These are phyloP conservation scores for Poicephalus gulielmi DNA, from an alignment of 2,113 vertebrate genomes.

Conservation along the genomic window DNA sequence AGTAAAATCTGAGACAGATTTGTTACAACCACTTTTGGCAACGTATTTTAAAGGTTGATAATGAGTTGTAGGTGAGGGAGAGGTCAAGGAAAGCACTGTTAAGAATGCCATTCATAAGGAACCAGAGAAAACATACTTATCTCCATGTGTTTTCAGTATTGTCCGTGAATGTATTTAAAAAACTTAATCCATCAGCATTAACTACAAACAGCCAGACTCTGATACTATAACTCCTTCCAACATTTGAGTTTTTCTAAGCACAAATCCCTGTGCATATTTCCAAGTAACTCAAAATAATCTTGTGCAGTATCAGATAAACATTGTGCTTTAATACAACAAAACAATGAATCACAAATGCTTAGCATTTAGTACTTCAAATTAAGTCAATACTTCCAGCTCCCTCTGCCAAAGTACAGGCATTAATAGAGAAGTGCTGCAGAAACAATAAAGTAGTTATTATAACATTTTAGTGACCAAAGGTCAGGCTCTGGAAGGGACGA, in stretches of 20 bases:
- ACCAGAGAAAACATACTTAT: not conserved
- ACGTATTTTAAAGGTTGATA: not conserved
- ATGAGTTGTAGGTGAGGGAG: not conserved
- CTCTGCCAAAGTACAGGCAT: not conserved
- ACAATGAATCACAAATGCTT: not conserved
- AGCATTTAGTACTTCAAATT: not conserved
- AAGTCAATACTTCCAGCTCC: not conserved
- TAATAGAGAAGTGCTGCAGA: not conserved
- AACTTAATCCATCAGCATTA: not conserved
- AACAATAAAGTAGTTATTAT: not conserved
- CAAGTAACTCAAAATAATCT: slow-evolving; percentile 1
- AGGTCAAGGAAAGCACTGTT: not conserved
- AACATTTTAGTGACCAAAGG: not conserved
- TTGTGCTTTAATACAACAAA: not conserved
- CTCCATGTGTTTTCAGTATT: not conserved
- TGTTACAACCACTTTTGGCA: not conserved
- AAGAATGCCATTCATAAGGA: not conserved
- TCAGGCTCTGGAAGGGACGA: not conserved
- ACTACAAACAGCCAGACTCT: not conserved
- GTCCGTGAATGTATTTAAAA: not conserved
- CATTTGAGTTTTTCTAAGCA: not conserved
- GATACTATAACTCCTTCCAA: not conserved
- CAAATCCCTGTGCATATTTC: not conserved
- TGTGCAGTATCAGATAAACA: not conserved
- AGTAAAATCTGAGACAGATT: not conserved